Conservation (phyloP, 2,888 invertebrate genomes). For the Ptychoptera albimana region DNA sequence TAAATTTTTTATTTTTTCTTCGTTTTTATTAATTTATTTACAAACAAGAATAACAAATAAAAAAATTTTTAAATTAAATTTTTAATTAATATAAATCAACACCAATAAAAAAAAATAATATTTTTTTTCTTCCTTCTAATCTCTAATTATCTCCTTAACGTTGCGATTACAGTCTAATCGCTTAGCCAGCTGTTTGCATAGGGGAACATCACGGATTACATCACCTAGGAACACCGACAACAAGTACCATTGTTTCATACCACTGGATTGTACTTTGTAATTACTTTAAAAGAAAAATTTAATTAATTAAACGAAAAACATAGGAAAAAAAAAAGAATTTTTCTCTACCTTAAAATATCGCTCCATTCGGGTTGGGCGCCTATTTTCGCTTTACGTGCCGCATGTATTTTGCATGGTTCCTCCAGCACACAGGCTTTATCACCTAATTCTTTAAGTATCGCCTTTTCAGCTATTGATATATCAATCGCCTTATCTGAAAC, state of each 20-base stretch:
- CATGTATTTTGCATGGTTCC: constrained; percentile 45
- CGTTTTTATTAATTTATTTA: too few species aligned
- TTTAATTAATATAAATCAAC: too few species aligned
- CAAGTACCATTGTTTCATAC: constrained; percentile 64
- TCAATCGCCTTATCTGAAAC: constrained; percentile 36
- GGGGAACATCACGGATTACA: constrained; percentile 61
- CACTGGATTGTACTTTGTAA: constrained; percentile 59
- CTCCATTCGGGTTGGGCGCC: constrained; percentile 46
- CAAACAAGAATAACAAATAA: too few species aligned
- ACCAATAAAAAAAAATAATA: too few species aligned
- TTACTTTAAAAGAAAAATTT: constrained; percentile 38
- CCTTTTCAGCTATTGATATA: constrained; percentile 60
- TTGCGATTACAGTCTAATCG: constrained; percentile 38
- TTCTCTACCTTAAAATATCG: constrained; percentile 55
- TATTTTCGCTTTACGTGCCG: constrained; percentile 22
- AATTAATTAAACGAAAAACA: not conserved
- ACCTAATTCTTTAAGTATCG: constrained; percentile 59
- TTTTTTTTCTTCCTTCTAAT: too few species aligned
- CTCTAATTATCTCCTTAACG: not conserved
- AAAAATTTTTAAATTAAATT: too few species aligned
- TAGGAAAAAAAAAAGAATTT: not conserved
- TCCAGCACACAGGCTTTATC: constrained; percentile 64
- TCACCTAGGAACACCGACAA: constrained; percentile 75
- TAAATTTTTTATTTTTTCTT: too few species aligned
- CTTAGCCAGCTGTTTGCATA: constrained; percentile 68